phyloP scores from a whole-genome alignment of 2,888 invertebrate species.

The Limnephilus auricula region DNA sequence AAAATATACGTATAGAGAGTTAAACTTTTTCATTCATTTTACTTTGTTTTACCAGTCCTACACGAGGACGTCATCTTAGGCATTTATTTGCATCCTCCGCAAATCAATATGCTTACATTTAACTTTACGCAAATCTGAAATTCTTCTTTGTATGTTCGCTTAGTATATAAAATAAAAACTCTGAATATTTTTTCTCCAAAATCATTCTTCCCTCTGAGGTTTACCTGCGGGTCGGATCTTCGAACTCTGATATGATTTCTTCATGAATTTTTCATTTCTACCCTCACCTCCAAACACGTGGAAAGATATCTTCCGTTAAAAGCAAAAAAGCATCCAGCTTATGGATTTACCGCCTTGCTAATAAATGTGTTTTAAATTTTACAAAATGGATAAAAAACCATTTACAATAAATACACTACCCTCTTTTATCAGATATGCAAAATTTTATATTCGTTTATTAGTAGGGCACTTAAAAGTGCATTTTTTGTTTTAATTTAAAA shows the following conservation, averaged over 20 bases:
- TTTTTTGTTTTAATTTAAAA: no score
- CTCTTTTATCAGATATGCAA: no score
- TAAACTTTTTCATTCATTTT: no score
- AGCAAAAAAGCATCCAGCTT: background rate
- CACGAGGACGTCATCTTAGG: background rate
- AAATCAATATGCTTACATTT: background rate
- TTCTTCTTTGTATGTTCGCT: background rate
- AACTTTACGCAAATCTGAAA: background rate
- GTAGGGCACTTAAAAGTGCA: no score
- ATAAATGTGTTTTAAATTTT: no score
- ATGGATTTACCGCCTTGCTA: background rate
- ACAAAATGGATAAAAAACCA: no score
- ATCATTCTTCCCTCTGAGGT: background rate
- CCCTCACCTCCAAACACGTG: background rate
- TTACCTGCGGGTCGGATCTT: background rate
- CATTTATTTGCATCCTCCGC: background rate
- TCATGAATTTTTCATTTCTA: constrained; percentile 35
- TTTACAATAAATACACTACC: no score
- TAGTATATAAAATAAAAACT: constrained; percentile 22
- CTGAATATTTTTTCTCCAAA: constrained; percentile 15
- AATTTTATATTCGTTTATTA: no score
- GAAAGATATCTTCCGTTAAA: background rate
- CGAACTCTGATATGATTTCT: constrained; percentile 5
- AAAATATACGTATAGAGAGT: no score
- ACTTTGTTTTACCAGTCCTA: no score